phyloP scores from a whole-genome alignment of 92 coral and sea anemone species.

The Palythoa grandiflora region DNA sequence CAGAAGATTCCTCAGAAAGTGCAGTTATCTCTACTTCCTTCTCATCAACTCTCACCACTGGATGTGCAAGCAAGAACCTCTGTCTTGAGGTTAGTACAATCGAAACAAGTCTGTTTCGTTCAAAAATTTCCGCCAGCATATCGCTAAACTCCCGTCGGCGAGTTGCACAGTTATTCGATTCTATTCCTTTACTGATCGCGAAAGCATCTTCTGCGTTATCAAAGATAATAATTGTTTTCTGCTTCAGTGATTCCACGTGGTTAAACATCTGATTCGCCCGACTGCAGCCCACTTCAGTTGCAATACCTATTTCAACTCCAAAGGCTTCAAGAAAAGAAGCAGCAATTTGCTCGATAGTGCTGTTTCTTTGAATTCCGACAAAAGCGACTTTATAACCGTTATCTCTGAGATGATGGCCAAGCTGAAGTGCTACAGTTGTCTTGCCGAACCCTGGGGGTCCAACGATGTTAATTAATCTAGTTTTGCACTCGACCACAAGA shows the following conservation, averaged over 20 bases:
- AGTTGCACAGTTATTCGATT: background rate
- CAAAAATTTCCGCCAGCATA: constrained; percentile 29
- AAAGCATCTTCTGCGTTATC: constrained; percentile 37
- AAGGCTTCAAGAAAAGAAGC: constrained; percentile 22
- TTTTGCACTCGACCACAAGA: constrained; percentile 9
- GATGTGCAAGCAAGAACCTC: constrained; percentile 40
- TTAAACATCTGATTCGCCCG: constrained; percentile 34
- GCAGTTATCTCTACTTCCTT: constrained; percentile 26
- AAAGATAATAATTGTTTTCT: constrained; percentile 34
- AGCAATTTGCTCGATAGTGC: constrained; percentile 17
- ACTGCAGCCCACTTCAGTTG: background rate
- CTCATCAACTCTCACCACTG: constrained; percentile 39
- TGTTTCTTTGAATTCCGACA: constrained; percentile 28
- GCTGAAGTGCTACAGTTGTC: constrained; percentile 34
- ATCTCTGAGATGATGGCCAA: constrained; percentile 17
- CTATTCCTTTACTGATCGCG: background rate
- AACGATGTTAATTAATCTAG: constrained; percentile 29
- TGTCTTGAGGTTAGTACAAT: constrained; percentile 29
- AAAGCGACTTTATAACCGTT: constrained; percentile 37
- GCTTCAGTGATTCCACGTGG: constrained; percentile 32
- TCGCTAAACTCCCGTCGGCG: constrained; percentile 40
- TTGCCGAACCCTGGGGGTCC: constrained; percentile 39
- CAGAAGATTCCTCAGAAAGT: constrained; percentile 30
- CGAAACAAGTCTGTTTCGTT: constrained; percentile 18
- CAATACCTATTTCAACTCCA: constrained; percentile 15